Conservation (phyloP, 2,113 vertebrate species). For the Cricetomys ansorgei region DNA sequence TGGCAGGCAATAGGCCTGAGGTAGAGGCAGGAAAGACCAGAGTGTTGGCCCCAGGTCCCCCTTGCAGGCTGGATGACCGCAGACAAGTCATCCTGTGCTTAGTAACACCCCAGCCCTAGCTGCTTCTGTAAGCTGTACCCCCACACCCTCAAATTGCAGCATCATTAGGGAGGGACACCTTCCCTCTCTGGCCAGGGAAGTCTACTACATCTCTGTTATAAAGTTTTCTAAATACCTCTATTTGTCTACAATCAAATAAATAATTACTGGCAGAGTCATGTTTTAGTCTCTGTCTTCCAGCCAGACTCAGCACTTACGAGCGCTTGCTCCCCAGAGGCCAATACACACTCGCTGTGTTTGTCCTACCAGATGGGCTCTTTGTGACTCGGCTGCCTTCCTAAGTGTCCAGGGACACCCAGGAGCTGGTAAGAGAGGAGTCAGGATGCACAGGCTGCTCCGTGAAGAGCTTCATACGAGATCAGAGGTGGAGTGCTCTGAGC, state of each 20-base stretch:
- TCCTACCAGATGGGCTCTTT: background rate
- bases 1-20: background rate
- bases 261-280: background rate
- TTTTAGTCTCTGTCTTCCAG: background rate
- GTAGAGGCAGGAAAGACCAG: background rate
- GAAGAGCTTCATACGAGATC: background rate
- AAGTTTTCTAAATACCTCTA: background rate
- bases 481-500: background rate
- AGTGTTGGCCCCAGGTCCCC: background rate
- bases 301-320: background rate
- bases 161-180: background rate
- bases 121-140: background rate
- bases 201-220: background rate
- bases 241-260: constrained; percentile 7
- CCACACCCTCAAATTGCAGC: background rate
- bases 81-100: background rate
- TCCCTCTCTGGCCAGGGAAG: background rate
- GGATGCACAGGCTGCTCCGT: background rate
- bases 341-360: background rate
- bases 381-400: background rate
- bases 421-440: background rate
- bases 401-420: background rate
- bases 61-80: background rate
- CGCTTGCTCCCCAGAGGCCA: background rate
- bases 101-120: background rate